Percentiles rank a stretch among this genome's conserved stretches.
These are phyloP conservation scores for Zaprionus inermis DNA, from an alignment of 1,140 invertebrate species.

Conservation along the genomic window DNA sequence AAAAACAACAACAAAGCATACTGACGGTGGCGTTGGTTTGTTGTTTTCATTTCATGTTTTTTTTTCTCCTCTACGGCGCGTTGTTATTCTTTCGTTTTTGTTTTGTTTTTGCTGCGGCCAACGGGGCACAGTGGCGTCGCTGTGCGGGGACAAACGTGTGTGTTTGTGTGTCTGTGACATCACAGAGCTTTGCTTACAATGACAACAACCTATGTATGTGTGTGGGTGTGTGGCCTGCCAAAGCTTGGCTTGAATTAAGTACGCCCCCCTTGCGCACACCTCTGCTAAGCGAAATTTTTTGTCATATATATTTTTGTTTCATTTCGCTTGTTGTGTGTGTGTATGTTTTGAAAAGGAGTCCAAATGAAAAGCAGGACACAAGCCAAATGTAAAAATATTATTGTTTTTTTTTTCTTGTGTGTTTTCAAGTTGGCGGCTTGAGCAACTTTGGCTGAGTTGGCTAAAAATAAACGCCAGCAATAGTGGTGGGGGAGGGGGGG, in stretches of 20 bases:
- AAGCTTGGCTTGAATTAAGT: slow-evolving; percentile 8
- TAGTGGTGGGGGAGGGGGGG: too few species aligned
- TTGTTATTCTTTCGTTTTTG: slow-evolving; percentile 80
- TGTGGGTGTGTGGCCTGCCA: background rate
- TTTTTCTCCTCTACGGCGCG: slow-evolving; percentile 57
- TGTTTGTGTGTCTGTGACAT: background rate
- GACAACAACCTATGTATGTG: slow-evolving; percentile 3
- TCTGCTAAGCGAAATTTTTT: slow-evolving; percentile 69
- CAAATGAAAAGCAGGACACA: slow-evolving; percentile 70
- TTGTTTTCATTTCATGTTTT: slow-evolving; percentile 76
- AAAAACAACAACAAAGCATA: slow-evolving; percentile 41
- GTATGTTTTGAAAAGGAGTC: slow-evolving; percentile 72
- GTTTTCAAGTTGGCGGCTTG: slow-evolving; percentile 75
- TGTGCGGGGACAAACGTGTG: slow-evolving; percentile 1
- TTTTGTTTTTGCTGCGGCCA: slow-evolving; percentile 71
- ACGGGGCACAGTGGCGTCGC: slow-evolving; percentile 49
- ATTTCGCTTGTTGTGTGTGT: slow-evolving; percentile 18
- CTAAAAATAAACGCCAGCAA: slow-evolving; percentile 78
- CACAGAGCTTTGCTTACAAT: slow-evolving; percentile 19
- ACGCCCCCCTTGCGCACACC: slow-evolving; percentile 12
- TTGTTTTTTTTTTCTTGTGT: slow-evolving; percentile 43
- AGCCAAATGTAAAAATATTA: slow-evolving; percentile 80
- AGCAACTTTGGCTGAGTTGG: slow-evolving; percentile 79
- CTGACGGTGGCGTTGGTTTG: slow-evolving; percentile 54
- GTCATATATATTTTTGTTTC: slow-evolving; percentile 50